phyloP scores from a whole-genome alignment of 2,888 invertebrate species.

The Cheilosia impressa region DNA sequence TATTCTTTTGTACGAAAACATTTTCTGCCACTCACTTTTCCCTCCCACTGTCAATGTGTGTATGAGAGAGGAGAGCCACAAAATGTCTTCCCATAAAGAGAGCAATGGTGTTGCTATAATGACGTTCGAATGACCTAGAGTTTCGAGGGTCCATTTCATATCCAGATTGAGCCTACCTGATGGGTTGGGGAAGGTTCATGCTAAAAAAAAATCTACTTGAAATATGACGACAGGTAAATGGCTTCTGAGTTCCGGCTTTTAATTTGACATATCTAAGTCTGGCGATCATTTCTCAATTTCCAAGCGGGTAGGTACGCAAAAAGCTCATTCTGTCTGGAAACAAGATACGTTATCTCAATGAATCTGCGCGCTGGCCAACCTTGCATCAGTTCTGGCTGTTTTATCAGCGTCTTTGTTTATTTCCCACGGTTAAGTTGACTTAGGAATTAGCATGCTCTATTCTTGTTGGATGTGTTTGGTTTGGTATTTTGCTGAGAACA shows the following conservation, averaged over 20 bases:
- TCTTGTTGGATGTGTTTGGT: constrained; percentile 9
- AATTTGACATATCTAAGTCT: constrained; percentile 18
- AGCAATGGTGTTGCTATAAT: constrained; percentile 23
- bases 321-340: constrained; percentile 3
- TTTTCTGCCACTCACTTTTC: not conserved
- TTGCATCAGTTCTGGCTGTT: constrained; percentile 46
- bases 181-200: constrained; percentile 11
- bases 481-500: constrained; percentile 13
- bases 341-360: constrained; percentile 45
- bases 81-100: constrained; percentile 45
- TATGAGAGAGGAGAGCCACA: not conserved
- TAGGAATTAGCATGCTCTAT: constrained; percentile 49
- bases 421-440: constrained; percentile 67
- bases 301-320: not conserved
- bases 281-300: constrained; percentile 11
- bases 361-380: constrained; percentile 37
- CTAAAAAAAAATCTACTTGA: constrained; percentile 17
- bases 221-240: constrained; percentile 45
- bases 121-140: constrained; percentile 37
- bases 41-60: not conserved
- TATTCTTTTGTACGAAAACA: constrained; percentile 9
- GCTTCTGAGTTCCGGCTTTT: constrained; percentile 48
- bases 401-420: constrained; percentile 53
- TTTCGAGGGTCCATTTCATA: constrained; percentile 24
- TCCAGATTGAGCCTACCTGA: not conserved